Conservation (phyloP, 2,113 vertebrate genomes). For the Mugil cephalus region DNA sequence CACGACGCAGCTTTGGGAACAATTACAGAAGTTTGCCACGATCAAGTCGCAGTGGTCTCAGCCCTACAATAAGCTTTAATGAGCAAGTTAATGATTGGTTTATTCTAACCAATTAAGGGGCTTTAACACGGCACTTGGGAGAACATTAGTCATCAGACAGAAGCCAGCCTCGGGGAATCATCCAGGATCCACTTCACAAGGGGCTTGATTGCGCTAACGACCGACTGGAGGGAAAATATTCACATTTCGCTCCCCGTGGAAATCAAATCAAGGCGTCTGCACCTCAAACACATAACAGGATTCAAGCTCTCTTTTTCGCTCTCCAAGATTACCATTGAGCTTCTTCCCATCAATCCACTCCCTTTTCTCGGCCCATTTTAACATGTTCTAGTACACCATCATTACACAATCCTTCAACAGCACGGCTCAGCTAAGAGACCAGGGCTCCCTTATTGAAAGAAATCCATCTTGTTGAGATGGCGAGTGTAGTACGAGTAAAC, state of each 20-base stretch:
- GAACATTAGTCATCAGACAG: conserved; percentile 71
- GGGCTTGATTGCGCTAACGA: conserved; percentile 76
- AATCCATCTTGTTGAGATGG: conserved; percentile 37
- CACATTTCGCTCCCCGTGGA: conserved; percentile 61
- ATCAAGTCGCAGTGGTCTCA: conserved; percentile 38
- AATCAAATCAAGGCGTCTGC: conserved; percentile 39
- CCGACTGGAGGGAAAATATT: conserved; percentile 80
- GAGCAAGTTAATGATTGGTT: conserved; percentile 67
- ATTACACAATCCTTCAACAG: conserved; percentile 5
- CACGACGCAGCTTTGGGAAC: conserved; percentile 31
- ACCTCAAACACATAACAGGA: conserved; percentile 23
- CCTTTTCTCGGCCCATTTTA: too few relatives aligned
- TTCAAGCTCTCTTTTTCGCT: too few relatives aligned
- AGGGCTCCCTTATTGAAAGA: conserved; percentile 29
- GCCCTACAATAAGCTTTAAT: conserved; percentile 57
- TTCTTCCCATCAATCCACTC: too few relatives aligned
- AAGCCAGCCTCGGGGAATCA: conserved; percentile 67
- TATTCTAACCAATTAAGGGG: conserved; percentile 57
- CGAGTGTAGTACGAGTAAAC: conserved; percentile 15
- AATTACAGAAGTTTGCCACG: conserved; percentile 38
- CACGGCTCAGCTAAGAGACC: conserved; percentile 24
- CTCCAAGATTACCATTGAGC: too few relatives aligned
- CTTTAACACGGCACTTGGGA: conserved; percentile 51
- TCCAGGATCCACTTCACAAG: conserved; percentile 77
- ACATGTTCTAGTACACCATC: background rate